These are phyloP conservation scores for Cricetomys ansorgei DNA, from an alignment of 2,113 vertebrate genomes.

Conservation along the genomic window DNA sequence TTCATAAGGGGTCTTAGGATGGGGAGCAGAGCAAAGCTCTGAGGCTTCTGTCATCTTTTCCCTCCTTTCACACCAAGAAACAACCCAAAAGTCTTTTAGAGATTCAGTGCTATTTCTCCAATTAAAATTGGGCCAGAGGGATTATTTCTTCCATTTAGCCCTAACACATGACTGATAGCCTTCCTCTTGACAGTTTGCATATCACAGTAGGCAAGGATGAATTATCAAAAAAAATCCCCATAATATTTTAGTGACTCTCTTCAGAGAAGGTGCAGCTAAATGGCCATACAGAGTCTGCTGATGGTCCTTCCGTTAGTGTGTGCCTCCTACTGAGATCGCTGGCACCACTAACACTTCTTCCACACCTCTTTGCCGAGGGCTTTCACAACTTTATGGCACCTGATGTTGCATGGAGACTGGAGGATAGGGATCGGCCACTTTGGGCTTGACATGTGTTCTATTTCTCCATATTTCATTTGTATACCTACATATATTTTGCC, in stretches of 20 bases:
- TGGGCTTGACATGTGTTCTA: too few species aligned
- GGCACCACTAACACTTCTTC: accelerated
- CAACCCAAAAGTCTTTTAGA: background rate
- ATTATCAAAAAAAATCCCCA: background rate
- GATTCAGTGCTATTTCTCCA: background rate
- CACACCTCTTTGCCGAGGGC: accelerated
- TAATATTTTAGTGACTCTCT: background rate
- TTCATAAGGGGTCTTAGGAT: background rate
- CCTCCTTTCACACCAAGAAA: background rate
- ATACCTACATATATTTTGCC: accelerated
- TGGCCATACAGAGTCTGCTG: background rate
- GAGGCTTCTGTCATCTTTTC: background rate
- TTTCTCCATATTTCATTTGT: background rate
- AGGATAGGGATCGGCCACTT: accelerated
- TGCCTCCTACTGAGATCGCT: background rate
- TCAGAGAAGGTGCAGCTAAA: background rate
- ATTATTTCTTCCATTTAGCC: background rate
- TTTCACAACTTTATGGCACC: background rate
- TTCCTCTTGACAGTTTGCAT: background rate
- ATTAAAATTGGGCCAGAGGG: background rate
- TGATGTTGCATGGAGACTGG: background rate
- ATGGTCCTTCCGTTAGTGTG: background rate
- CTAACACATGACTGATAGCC: background rate
- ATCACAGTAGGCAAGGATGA: background rate
- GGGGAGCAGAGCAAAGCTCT: background rate